Percentiles rank a stretch among this genome's conserved stretches.
Conservation (phyloP, 2,888 invertebrate species). For the Zonitis immaculata region DNA sequence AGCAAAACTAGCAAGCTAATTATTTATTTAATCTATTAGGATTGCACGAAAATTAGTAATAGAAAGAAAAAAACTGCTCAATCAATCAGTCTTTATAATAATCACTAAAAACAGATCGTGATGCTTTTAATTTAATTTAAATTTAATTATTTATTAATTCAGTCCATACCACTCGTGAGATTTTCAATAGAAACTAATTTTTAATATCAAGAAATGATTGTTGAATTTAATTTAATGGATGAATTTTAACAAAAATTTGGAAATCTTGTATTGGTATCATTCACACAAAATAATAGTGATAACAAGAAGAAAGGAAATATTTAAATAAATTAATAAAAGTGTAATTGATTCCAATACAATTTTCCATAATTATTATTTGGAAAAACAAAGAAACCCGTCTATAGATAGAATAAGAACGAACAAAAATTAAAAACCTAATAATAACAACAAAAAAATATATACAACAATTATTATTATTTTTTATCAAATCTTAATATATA, state of each 20-base stretch:
- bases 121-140: no score
- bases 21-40: no score
- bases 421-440: slow-evolving; percentile 20
- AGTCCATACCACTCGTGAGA: slow-evolving; percentile 23
- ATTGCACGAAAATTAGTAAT: slow-evolving; percentile 16
- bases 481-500: no score
- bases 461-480: not conserved
- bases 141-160: no score
- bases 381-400: slow-evolving; percentile 16
- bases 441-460: slow-evolving; percentile 13
- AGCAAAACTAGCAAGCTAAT: slow-evolving; percentile 14
- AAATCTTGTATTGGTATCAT: not conserved
- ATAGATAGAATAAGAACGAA: slow-evolving; percentile 3
- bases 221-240: slow-evolving; percentile 7
- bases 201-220: slow-evolving; percentile 18
- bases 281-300: not conserved
- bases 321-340: slow-evolving; percentile 24
- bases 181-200: slow-evolving; percentile 14
- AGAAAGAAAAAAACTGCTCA: no score
- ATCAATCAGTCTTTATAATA: slow-evolving; percentile 20
- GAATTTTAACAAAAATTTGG: not conserved
- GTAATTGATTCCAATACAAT: slow-evolving; percentile 1
- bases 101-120: slow-evolving; percentile 22
- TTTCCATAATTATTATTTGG: slow-evolving; percentile 6
- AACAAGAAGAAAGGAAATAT: slow-evolving; percentile 11